Conservation (phyloP, 2,797 vertebrate species). For the Enteromius viviparus region DNA sequence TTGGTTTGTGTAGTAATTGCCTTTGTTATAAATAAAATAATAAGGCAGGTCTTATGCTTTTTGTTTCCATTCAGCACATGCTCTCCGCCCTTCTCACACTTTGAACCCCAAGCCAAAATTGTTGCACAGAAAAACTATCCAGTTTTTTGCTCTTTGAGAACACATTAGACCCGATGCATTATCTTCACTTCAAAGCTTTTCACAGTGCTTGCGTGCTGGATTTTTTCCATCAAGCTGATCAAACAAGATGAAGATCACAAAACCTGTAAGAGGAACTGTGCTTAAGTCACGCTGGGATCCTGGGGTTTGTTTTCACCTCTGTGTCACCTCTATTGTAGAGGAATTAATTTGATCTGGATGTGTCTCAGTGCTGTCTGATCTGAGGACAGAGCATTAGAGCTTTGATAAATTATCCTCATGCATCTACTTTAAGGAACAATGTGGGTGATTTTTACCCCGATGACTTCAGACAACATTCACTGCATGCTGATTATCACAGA, state of each 20-base stretch:
- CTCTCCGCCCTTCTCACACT: constrained; percentile 14
- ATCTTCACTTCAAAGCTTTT: constrained; percentile 42
- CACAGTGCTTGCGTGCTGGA: constrained; percentile 16
- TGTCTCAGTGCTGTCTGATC: constrained; percentile 22
- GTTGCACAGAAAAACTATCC: background rate
- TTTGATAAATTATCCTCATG: constrained; percentile 19
- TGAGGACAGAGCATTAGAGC: constrained; percentile 7
- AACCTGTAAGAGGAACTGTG: constrained; percentile 37
- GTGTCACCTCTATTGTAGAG: constrained; percentile 32
- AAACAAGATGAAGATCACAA: constrained; percentile 45
- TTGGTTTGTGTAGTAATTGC: background rate
- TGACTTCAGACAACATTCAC: background rate
- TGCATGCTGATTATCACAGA: background rate
- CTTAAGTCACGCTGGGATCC: constrained; percentile 32
- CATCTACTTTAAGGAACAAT: background rate
- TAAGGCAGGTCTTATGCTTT: background rate
- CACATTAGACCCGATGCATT: constrained; percentile 31
- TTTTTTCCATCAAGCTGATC: constrained; percentile 43
- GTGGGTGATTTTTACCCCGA: background rate
- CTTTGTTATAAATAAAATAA: background rate
- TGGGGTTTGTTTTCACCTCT: constrained; percentile 37
- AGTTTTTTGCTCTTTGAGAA: constrained; percentile 25
- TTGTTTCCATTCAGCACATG: background rate
- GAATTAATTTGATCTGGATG: constrained; percentile 31
- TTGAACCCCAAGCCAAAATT: constrained; percentile 33